Evolutionary conservation across 1,140 invertebrate genomes (phyloP).

Genomic region (Paraescarpia echinospica): DNA sequence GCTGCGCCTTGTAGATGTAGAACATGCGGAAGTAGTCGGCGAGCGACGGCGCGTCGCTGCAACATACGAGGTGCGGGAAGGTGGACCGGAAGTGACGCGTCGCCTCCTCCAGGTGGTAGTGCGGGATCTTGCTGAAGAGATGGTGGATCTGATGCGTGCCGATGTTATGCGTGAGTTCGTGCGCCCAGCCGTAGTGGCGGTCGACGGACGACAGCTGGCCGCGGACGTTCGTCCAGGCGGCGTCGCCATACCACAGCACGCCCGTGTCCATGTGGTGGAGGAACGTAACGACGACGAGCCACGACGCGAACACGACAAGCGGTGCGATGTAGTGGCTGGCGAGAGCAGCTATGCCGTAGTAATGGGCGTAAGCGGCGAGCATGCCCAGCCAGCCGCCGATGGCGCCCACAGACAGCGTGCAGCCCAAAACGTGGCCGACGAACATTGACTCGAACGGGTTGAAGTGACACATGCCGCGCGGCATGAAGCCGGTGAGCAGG

Average conservation of each 20-base stretch:
- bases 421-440: conserved; percentile 20
- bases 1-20: conserved; percentile 22
- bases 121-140: conserved; percentile 53
- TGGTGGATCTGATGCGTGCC: conserved; percentile 53
- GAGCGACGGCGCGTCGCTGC: conserved; percentile 25
- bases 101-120: conserved; percentile 51
- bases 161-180: conserved; percentile 51
- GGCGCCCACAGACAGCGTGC: conserved; percentile 34
- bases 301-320: conserved; percentile 44
- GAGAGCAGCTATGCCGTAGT: conserved; percentile 27
- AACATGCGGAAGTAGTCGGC: conserved; percentile 27
- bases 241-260: conserved; percentile 48
- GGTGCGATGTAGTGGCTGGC: conserved; percentile 51
- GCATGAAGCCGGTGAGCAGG: conserved; percentile 26
- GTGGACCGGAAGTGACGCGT: conserved; percentile 35
- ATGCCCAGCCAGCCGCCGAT: conserved; percentile 34
- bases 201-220: conserved; percentile 56
- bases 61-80: conserved; percentile 30
- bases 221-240: conserved; percentile 46
- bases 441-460: conserved; percentile 27
- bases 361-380: conserved; percentile 31
- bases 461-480: conserved; percentile 29
- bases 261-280: conserved; percentile 49
- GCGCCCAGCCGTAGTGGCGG: conserved; percentile 50
- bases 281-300: conserved; percentile 51